Conservation (phyloP, 2,113 vertebrate species). For the Pomatorhinus ruficollis region DNA sequence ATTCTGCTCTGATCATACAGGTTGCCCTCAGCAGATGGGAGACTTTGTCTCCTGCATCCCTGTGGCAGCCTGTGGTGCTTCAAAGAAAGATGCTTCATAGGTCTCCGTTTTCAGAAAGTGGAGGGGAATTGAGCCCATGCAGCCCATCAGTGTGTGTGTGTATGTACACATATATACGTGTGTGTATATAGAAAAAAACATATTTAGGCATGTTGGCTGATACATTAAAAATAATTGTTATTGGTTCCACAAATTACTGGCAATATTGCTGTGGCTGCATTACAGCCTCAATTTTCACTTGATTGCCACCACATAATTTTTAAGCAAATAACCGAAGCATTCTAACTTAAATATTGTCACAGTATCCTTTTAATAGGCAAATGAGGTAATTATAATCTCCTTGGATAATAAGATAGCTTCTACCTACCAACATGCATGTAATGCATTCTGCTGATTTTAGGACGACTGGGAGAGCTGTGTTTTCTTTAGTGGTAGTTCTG, state of each 20-base stretch:
- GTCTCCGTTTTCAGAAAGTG: not conserved
- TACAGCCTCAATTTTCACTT: slow-evolving; percentile 47
- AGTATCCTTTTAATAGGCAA: slow-evolving; percentile 49
- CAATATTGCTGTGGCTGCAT: not conserved
- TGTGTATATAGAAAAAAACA: not conserved
- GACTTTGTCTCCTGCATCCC: not conserved
- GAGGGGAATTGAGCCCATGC: not conserved
- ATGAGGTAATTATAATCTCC: slow-evolving; percentile 59
- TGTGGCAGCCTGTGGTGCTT: not conserved
- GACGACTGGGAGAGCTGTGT: not conserved
- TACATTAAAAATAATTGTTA: slow-evolving; percentile 6
- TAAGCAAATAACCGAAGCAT: slow-evolving; percentile 52
- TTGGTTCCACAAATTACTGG: slow-evolving; percentile 11
- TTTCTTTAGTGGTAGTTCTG: not conserved
- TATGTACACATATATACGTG: not conserved
- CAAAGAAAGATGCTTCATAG: not conserved
- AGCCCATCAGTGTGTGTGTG: not conserved
- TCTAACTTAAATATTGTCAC: slow-evolving; percentile 61
- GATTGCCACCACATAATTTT: slow-evolving; percentile 62
- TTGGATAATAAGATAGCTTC: slow-evolving; percentile 40
- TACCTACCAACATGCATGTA: not conserved
- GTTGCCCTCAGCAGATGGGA: not conserved
- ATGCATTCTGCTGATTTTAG: not conserved
- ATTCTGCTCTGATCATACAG: not conserved
- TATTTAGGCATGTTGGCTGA: not conserved